Evolutionary conservation across 2,113 vertebrate species (phyloP), one percentile per base, ranked within the genome.

Genomic region (Myrmophylax atrothorax): DNA sequence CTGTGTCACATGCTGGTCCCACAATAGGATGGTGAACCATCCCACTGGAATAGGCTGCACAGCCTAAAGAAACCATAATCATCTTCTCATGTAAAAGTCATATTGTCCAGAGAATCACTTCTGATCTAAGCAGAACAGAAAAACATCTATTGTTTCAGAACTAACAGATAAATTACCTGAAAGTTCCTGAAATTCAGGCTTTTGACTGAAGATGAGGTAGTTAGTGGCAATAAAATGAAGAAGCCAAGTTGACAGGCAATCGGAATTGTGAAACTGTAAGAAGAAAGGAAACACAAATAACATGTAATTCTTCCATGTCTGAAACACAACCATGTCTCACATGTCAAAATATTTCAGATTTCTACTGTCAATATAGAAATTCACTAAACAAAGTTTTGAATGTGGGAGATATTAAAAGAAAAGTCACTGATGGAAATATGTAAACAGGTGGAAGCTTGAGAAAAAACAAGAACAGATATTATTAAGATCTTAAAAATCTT

Each of bases 131-230:
- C 20, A 68, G 55, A 90, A 53, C 6, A 35, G 25, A 23, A 68
- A 62, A 84, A 26, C 1, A 47, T 9, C 28, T 55, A 2, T 33
- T 58, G 49, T 35, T 93, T 77, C 23, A 53, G 79, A 95, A 87
- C 6, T 26, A 95, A 93, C 12, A 49, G 29, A 75, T 35, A n/a
- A 53, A 66, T 97, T 98, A 99, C 99, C 99, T 98, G 99, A 99
- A 94, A 99, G 98, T 77, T 99, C 99, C 97, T 99, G 98, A 98
- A 99, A 99, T 94, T 99, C 99, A 3, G 99, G 98, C 97, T 99
- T 99, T 93, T 99, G 99, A 81, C 99, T 99, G 98, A 99, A 99
- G 98, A 99, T 99, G 97, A 99, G 98, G 98, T 99, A 99, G 98
- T 99, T 99, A 88, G 99, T 99, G 95, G 99, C 99, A 59, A 99